Conservation (phyloP, 2,113 vertebrate species). For the Condylura cristata region DNA sequence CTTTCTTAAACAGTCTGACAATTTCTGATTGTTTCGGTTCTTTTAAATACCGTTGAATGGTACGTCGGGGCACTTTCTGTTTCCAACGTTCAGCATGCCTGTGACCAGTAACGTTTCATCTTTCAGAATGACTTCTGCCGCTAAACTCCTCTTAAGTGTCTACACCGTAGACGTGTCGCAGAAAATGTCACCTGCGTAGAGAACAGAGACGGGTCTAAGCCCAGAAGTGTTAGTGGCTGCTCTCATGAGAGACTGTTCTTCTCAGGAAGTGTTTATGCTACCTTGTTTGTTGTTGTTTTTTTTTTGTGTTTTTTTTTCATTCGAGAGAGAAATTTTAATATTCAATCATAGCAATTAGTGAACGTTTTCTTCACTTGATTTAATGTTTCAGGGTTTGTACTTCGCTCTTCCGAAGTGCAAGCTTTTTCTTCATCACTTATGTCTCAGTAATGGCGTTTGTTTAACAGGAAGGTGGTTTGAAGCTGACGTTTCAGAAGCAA, state of each 20-base stretch:
- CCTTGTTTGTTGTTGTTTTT: too few relatives aligned
- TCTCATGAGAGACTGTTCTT: slow-evolving; percentile 35
- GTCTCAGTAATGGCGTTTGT: slow-evolving; percentile 79
- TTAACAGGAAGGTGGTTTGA: slow-evolving; percentile 97
- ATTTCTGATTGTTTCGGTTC: slow-evolving; percentile 67
- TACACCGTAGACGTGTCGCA: not conserved
- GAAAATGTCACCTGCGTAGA: slow-evolving; percentile 6
- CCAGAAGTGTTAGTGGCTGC: not conserved
- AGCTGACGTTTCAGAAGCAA: slow-evolving; percentile 99
- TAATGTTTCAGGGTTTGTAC: slow-evolving; percentile 32
- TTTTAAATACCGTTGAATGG: slow-evolving; percentile 56
- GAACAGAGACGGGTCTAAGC: not conserved
- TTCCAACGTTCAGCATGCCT: slow-evolving; percentile 64
- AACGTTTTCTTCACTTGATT: slow-evolving; percentile 26
- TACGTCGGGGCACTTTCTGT: slow-evolving; percentile 61
- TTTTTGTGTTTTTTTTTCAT: too few relatives aligned
- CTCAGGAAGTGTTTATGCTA: not conserved
- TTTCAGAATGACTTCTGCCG: slow-evolving; percentile 46
- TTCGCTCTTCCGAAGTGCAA: slow-evolving; percentile 50
- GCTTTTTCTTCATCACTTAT: slow-evolving; percentile 69
- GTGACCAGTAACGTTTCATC: slow-evolving; percentile 32
- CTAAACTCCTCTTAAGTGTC: slow-evolving; percentile 7
- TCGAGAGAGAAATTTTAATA: slow-evolving; percentile 40
- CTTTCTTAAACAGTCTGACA: slow-evolving; percentile 79
- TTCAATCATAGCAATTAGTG: not conserved